phyloP scores from a whole-genome alignment of 2,888 invertebrate species.

The Cantharis rufa region DNA sequence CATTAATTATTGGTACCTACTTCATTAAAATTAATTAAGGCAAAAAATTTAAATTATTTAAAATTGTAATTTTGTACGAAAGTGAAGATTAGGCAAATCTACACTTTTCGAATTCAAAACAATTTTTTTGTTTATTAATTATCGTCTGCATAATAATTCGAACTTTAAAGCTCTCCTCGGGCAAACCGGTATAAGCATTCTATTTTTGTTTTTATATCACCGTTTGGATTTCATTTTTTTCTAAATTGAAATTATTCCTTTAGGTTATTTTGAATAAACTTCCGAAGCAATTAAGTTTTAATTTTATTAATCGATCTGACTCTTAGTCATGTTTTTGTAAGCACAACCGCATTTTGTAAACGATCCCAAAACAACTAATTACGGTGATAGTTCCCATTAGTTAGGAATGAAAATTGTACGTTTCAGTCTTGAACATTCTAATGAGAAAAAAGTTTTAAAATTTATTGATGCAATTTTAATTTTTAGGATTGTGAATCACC shows the following conservation, averaged over 20 bases:
- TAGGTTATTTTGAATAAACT: background rate
- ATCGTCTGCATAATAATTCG: background rate
- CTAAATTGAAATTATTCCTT: background rate
- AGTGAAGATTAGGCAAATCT: background rate
- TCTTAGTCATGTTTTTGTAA: background rate
- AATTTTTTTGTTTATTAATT: background rate
- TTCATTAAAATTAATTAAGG: background rate
- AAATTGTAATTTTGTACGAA: background rate
- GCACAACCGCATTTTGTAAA: background rate
- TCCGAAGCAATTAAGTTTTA: background rate
- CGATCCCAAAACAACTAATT: background rate
- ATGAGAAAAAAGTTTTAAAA: background rate
- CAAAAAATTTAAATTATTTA: background rate
- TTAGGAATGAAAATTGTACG: background rate
- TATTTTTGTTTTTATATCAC: background rate
- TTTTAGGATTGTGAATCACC: slow-evolving; percentile 8
- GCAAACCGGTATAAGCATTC: background rate
- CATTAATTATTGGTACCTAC: background rate
- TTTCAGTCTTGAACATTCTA: background rate
- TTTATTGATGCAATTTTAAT: background rate
- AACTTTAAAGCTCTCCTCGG: background rate
- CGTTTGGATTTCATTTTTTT: background rate
- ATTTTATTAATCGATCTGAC: background rate
- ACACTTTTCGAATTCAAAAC: no score
- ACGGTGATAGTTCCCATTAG: background rate